Percentiles rank a stretch among this genome's conserved stretches.
These are phyloP conservation scores for Xestobium rufovillosum DNA, from an alignment of 2,888 invertebrate genomes.

Conservation along the genomic window DNA sequence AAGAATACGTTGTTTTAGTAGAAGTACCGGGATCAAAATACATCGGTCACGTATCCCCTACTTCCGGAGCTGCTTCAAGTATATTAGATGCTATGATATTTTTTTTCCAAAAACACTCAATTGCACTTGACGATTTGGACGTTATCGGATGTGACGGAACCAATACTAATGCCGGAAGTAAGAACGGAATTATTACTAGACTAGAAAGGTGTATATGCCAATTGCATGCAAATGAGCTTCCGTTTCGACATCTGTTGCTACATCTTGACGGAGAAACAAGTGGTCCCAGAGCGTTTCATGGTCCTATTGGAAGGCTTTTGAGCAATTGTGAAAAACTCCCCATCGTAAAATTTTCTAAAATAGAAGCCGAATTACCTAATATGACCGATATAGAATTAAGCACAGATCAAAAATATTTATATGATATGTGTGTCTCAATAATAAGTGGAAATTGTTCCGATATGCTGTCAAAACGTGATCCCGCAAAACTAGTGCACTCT, in stretches of 20 bases:
- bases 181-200: slow-evolving; percentile 22
- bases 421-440: slow-evolving; percentile 14
- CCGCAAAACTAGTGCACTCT: slow-evolving; percentile 14
- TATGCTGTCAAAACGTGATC: slow-evolving; percentile 15
- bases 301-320: slow-evolving; percentile 25
- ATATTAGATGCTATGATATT: slow-evolving; percentile 9
- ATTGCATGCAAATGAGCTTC: slow-evolving; percentile 26
- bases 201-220: slow-evolving; percentile 26
- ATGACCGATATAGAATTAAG: slow-evolving; percentile 12
- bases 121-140: too few relatives aligned
- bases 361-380: too few relatives aligned
- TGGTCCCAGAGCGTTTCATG: slow-evolving; percentile 25
- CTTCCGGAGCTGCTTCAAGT: slow-evolving; percentile 10
- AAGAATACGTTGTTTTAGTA: slow-evolving; percentile 22
- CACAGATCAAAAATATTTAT: slow-evolving; percentile 21
- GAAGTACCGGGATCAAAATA: slow-evolving; percentile 21
- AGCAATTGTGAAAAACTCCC: slow-evolving; percentile 16
- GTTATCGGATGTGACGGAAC: slow-evolving; percentile 24
- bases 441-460: slow-evolving; percentile 11
- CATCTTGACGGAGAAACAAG: slow-evolving; percentile 24
- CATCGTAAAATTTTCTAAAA: slow-evolving; percentile 7
- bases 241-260: slow-evolving; percentile 26
- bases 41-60: slow-evolving; percentile 12
- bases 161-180: slow-evolving; percentile 22
- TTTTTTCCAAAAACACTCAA: slow-evolving; percentile 11